phyloP scores from a whole-genome alignment of 2,113 vertebrate species.

The Agelaius tricolor region DNA sequence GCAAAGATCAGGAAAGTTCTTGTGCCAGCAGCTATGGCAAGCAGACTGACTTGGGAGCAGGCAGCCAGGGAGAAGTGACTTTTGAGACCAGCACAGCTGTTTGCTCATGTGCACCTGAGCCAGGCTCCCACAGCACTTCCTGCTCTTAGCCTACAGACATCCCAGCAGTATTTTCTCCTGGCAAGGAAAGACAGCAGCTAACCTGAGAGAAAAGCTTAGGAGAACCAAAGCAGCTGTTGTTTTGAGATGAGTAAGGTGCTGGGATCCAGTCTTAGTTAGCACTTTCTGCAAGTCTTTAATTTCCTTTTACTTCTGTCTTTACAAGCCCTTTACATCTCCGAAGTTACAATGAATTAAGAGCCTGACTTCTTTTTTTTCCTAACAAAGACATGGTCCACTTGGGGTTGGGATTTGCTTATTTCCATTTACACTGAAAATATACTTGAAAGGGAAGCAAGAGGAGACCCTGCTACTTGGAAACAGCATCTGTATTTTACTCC shows the following conservation, averaged over 20 bases:
- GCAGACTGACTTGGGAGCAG: background rate
- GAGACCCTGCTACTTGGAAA: background rate
- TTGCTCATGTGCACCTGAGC: rapidly evolving
- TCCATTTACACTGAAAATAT: background rate
- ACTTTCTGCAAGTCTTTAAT: background rate
- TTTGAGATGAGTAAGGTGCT: background rate
- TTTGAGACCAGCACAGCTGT: background rate
- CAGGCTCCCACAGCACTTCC: background rate
- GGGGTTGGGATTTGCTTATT: background rate
- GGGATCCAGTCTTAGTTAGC: background rate
- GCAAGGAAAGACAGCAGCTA: background rate
- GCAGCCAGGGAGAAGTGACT: background rate
- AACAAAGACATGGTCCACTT: background rate
- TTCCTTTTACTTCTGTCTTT: background rate
- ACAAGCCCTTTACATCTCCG: background rate
- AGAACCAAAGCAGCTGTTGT: background rate
- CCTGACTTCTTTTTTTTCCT: background rate
- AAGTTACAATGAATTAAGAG: background rate
- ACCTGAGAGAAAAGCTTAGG: background rate
- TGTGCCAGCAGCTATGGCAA: background rate
- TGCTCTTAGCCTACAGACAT: background rate
- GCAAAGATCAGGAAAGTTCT: background rate
- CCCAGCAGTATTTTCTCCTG: background rate
- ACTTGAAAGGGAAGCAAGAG: background rate
- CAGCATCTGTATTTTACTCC: slow-evolving; percentile 11